These are phyloP conservation scores for Takifugu rubripes DNA, from an alignment of 2,797 vertebrate genomes.

Conservation along the genomic window DNA sequence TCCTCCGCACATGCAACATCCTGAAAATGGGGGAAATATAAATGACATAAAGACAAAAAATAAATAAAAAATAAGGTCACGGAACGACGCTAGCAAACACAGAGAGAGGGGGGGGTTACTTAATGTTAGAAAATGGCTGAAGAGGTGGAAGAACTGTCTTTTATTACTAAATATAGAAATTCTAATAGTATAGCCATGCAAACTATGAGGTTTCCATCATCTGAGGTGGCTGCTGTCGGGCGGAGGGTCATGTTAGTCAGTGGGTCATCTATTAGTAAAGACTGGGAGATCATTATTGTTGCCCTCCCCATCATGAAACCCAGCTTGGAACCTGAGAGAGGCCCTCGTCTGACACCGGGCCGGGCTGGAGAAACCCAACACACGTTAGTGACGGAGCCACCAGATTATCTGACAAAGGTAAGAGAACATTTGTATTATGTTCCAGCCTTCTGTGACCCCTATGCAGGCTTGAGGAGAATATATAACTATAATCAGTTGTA, in stretches of 20 bases:
- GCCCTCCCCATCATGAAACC: slow-evolving; percentile 45
- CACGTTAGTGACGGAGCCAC: slow-evolving; percentile 24
- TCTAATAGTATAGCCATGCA: too few relatives aligned
- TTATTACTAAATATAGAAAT: too few relatives aligned
- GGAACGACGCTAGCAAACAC: slow-evolving; percentile 1
- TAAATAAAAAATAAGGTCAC: slow-evolving; percentile 3
- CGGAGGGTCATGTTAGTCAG: slow-evolving; percentile 57
- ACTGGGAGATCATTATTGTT: slow-evolving; percentile 44
- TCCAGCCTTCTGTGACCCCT: not conserved
- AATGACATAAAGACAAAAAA: slow-evolving; percentile 9
- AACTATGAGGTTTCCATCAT: too few relatives aligned
- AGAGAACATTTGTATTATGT: not conserved
- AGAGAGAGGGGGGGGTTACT: too few relatives aligned
- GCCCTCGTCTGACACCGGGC: slow-evolving; percentile 32
- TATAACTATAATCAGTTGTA: too few relatives aligned
- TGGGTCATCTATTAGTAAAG: slow-evolving; percentile 77
- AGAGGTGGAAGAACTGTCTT: too few relatives aligned
- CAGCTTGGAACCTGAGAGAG: slow-evolving; percentile 68
- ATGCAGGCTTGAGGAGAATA: too few relatives aligned
- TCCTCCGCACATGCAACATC: slow-evolving; percentile 19
- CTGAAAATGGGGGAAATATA: slow-evolving; percentile 11
- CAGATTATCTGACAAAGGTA: slow-evolving; percentile 39
- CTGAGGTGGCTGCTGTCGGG: not conserved
- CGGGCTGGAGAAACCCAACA: slow-evolving; percentile 39
- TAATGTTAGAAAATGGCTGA: too few relatives aligned